phyloP scores from a whole-genome alignment of 2,888 invertebrate genomes.

The Amblyjoppa proteus region DNA sequence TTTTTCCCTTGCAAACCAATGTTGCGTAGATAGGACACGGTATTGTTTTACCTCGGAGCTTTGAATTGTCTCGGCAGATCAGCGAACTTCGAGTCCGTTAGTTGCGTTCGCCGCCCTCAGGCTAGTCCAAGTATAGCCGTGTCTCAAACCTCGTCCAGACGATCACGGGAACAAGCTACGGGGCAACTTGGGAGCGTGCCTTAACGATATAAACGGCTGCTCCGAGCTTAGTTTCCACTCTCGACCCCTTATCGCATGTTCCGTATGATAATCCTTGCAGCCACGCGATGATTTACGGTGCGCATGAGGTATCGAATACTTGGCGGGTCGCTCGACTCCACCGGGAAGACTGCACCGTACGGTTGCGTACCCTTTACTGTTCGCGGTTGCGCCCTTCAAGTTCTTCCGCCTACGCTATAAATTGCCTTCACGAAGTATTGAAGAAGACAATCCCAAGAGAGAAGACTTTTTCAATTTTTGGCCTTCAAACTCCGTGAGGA shows the following conservation, averaged over 20 bases:
- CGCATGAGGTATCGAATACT: constrained; percentile 42
- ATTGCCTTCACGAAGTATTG: not conserved
- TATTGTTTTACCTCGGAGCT: not conserved
- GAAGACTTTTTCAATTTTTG: not conserved
- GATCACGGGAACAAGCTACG: constrained; percentile 22
- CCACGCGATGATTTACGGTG: constrained; percentile 49
- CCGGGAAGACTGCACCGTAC: not conserved
- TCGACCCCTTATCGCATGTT: constrained; percentile 47
- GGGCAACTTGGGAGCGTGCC: constrained; percentile 37
- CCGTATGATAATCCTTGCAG: constrained; percentile 54
- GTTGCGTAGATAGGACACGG: not conserved
- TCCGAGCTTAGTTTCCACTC: constrained; percentile 49
- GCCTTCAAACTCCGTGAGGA: not conserved
- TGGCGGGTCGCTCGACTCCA: constrained; percentile 25
- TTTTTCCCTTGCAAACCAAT: not conserved
- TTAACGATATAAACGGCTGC: constrained; percentile 46
- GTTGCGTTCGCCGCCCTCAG: constrained; percentile 7
- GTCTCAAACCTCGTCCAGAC: constrained; percentile 9
- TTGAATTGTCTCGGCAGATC: not conserved
- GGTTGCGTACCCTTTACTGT: not conserved
- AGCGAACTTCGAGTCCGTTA: constrained; percentile 19
- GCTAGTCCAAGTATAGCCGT: not conserved
- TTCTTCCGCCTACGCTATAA: not conserved
- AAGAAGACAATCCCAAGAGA: not conserved
- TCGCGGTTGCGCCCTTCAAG: not conserved